Evolutionary conservation across 2,113 vertebrate genomes (phyloP).

Genomic region (Paraplagusia blochii): DNA sequence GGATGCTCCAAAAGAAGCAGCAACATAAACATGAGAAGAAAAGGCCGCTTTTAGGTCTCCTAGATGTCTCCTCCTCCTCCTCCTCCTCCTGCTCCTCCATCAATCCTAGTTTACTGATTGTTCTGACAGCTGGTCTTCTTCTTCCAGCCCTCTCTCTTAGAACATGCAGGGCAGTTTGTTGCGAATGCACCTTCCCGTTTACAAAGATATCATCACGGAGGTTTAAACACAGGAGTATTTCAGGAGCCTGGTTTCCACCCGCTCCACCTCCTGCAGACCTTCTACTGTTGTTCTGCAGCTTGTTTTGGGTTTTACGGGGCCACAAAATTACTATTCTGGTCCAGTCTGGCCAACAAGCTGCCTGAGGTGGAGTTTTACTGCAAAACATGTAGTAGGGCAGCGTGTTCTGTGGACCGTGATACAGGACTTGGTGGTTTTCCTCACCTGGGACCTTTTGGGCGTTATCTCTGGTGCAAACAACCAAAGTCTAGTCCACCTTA

Average conservation of each 20-base stretch:
- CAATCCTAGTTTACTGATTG: conserved; percentile 41
- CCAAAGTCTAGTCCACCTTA: no score
- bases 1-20: conserved; percentile 37
- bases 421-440: no score
- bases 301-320: not conserved
- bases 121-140: no score
- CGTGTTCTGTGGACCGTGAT: no score
- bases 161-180: conserved; percentile 10
- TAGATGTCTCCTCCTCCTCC: conserved; percentile 16
- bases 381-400: no score
- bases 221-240: not conserved
- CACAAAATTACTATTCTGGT: not conserved
- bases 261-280: not conserved
- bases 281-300: not conserved
- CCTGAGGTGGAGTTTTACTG: no score
- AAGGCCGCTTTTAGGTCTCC: conserved; percentile 23
- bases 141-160: conserved; percentile 19
- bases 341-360: not conserved
- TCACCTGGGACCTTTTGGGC: no score
- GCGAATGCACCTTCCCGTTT: not conserved
- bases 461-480: no score
- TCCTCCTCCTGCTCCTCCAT: not conserved
- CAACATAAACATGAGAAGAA: conserved; percentile 40
- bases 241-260: not conserved
- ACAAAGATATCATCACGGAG: conserved; percentile 1